phyloP scores from a whole-genome alignment of 2,888 invertebrate species.

The Nowickia ferox region DNA sequence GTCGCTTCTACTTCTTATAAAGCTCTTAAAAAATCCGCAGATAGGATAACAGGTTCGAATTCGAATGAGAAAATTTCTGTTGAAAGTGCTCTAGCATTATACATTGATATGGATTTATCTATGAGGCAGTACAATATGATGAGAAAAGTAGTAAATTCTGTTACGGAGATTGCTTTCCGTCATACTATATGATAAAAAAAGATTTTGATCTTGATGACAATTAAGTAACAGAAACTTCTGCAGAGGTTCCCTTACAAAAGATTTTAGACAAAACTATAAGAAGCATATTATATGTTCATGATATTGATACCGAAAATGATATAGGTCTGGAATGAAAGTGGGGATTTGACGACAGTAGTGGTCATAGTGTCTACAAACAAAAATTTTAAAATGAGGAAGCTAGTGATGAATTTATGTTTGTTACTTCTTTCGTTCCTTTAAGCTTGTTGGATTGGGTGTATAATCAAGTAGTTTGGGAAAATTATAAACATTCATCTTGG shows the following conservation, averaged over 20 bases:
- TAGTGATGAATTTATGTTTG: not conserved
- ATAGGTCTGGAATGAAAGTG: too few species aligned
- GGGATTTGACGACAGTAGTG: not conserved
- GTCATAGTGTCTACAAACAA: not conserved
- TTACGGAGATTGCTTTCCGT: too few species aligned
- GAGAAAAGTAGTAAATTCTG: too few species aligned
- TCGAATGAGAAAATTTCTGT: not conserved
- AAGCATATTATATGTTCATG: too few species aligned
- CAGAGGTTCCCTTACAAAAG: not conserved
- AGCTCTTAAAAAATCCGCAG: too few species aligned
- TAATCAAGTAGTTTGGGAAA: not conserved
- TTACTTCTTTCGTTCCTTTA: not conserved
- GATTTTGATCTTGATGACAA: not conserved
- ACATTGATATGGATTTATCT: constrained; percentile 6
- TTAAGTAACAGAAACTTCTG: not conserved
- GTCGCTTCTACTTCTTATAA: constrained; percentile 5
- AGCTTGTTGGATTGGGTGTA: not conserved
- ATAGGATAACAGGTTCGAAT: too few species aligned
- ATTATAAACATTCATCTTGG: not conserved
- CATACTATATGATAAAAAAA: too few species aligned
- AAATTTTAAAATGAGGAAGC: not conserved
- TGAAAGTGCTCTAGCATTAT: not conserved
- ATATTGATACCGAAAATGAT: not conserved
- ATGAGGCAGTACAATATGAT: not conserved
- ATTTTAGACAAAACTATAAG: not conserved